Conservation (phyloP, 2,797 vertebrate genomes). For the Denticeps clupeoides region DNA sequence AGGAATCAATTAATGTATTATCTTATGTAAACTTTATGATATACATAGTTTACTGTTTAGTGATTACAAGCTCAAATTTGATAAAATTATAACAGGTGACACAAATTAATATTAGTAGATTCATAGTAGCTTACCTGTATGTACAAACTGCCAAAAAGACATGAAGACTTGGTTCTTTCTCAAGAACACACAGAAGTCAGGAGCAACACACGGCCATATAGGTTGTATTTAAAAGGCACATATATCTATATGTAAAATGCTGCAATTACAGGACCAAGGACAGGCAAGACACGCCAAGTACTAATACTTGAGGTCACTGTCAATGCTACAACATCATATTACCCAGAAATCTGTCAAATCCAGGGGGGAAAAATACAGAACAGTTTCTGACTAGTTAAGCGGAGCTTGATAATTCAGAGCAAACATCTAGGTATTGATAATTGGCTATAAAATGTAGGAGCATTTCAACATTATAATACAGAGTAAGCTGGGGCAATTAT, state of each 20-base stretch:
- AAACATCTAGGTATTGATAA: not conserved
- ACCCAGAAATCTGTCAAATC: not conserved
- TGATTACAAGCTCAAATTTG: not conserved
- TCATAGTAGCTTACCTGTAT: not conserved
- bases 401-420: not conserved
- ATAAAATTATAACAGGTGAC: not conserved
- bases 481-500: not conserved
- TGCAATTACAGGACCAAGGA: conserved; percentile 38
- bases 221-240: conserved; percentile 56
- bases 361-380: not conserved
- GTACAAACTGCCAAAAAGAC: not conserved
- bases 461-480: not conserved
- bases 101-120: not conserved
- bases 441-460: not conserved
- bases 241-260: conserved; percentile 49
- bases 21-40: not conserved
- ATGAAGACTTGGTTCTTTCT: conserved; percentile 20
- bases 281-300: conserved; percentile 13
- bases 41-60: not conserved
- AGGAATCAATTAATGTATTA: not conserved
- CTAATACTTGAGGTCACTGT: conserved; percentile 12
- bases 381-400: not conserved
- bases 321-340: conserved; percentile 15
- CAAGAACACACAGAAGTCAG: conserved; percentile 40
- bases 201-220: conserved; percentile 49